Percentiles rank a stretch among this genome's conserved stretches.
phyloP scores from a whole-genome alignment of 2,888 invertebrate species.

The Eledona agricola region DNA sequence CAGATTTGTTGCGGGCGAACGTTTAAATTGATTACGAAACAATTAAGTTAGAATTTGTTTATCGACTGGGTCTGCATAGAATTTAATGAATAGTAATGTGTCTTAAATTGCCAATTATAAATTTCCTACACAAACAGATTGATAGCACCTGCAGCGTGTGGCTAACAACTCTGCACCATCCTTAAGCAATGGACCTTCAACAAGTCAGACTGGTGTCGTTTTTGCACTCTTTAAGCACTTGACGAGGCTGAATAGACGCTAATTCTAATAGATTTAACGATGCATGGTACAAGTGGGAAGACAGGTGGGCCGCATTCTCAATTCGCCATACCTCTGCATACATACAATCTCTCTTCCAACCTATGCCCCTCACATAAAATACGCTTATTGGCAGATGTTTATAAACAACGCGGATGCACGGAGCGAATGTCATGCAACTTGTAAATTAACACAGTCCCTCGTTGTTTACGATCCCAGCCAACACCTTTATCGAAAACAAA shows the following conservation, averaged over 20 bases:
- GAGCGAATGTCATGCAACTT: constrained; percentile 15
- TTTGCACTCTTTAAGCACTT: constrained; percentile 2
- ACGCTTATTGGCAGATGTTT: constrained; percentile 11
- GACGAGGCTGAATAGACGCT: constrained; percentile 1
- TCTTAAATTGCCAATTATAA: no score
- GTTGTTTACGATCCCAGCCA: constrained; percentile 21
- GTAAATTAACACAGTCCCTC: constrained; percentile 15
- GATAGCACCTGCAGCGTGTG: no score
- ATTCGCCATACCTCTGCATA: constrained; percentile 2
- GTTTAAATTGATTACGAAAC: no score
- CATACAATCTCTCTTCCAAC: constrained; percentile 18
- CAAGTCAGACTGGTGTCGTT: not conserved
- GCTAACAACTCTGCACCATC: no score
- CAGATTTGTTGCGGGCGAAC: no score
- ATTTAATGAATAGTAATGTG: no score
- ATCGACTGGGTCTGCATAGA: no score
- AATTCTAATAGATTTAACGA: constrained; percentile 10
- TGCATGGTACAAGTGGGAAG: constrained; percentile 14
- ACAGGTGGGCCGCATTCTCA: constrained; percentile 9
- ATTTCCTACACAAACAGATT: no score
- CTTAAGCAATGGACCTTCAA: no score
- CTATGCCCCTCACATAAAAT: constrained; percentile 14
- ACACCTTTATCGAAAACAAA: constrained; percentile 31
- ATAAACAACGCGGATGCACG: constrained; percentile 16
- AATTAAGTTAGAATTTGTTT: no score